These are phyloP conservation scores for Pipistrellus kuhlii DNA, from an alignment of 2,797 vertebrate genomes.

Conservation along the genomic window DNA sequence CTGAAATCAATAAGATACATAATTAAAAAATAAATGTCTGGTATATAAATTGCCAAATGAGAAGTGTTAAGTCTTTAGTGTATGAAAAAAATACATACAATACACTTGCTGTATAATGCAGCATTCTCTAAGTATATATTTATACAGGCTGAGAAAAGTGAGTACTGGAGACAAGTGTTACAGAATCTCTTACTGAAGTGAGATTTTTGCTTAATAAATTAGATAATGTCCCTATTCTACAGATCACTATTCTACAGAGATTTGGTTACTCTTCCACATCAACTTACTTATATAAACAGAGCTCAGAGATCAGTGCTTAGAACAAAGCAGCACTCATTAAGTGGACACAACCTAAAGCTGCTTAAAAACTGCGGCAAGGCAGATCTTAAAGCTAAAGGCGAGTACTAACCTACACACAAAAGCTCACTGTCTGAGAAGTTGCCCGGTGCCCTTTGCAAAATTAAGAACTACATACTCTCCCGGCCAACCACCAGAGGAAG, in stretches of 20 bases:
- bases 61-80: neutral
- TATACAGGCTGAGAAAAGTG: neutral
- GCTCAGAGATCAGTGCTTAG: neutral
- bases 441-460: slow-evolving; percentile 63
- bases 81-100: slow-evolving; percentile 41
- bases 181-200: neutral
- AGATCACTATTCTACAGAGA: neutral
- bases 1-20: no score
- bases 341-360: slow-evolving; percentile 41
- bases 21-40: neutral
- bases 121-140: neutral
- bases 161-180: slow-evolving; percentile 10
- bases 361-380: slow-evolving; percentile 55
- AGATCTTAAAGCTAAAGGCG: slow-evolving; percentile 49
- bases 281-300: neutral
- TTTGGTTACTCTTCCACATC: slow-evolving; percentile 43
- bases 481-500: slow-evolving; percentile 67
- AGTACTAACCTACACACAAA: slow-evolving; percentile 66
- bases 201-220: slow-evolving; percentile 22
- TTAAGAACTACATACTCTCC: slow-evolving; percentile 40
- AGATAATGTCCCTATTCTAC: neutral
- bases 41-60: neutral
- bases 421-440: slow-evolving; percentile 71
- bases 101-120: neutral
- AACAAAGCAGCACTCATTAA: slow-evolving; percentile 52